These are phyloP conservation scores for Okapia johnstoni DNA, from an alignment of 2,113 vertebrate species.

Conservation along the genomic window DNA sequence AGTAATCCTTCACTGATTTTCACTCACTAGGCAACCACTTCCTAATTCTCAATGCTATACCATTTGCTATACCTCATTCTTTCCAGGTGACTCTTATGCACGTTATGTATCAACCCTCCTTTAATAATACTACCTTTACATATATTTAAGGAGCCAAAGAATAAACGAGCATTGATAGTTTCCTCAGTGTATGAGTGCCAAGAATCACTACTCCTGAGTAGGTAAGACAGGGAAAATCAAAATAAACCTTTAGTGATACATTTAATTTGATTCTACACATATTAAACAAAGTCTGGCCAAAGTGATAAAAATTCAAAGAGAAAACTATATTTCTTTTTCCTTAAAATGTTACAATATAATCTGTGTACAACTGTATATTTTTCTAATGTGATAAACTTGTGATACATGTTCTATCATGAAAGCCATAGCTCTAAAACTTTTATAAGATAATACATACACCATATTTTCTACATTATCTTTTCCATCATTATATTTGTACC, in stretches of 20 bases:
- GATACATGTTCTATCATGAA: not conserved
- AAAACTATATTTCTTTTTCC: not conserved
- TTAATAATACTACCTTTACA: not conserved
- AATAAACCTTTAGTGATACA: not conserved
- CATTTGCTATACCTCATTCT: not conserved
- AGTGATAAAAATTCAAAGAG: not conserved
- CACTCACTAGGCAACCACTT: not conserved
- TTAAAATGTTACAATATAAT: not conserved
- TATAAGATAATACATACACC: not conserved
- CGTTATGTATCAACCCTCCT: not conserved
- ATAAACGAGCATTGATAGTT: not conserved
- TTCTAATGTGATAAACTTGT: not conserved
- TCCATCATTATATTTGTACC: not conserved
- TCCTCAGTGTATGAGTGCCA: not conserved
- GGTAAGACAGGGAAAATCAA: not conserved
- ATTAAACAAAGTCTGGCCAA: not conserved
- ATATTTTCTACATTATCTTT: not conserved
- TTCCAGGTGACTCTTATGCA: not conserved
- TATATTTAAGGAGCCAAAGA: not conserved
- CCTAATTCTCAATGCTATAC: not conserved
- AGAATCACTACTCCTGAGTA: not conserved
- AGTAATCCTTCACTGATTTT: not conserved
- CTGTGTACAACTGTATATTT: not conserved
- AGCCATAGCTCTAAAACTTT: not conserved
- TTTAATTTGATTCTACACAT: not conserved